These are phyloP conservation scores for Neodontobutis hainanensis DNA, from an alignment of 2,113 vertebrate species.

Conservation along the genomic window DNA sequence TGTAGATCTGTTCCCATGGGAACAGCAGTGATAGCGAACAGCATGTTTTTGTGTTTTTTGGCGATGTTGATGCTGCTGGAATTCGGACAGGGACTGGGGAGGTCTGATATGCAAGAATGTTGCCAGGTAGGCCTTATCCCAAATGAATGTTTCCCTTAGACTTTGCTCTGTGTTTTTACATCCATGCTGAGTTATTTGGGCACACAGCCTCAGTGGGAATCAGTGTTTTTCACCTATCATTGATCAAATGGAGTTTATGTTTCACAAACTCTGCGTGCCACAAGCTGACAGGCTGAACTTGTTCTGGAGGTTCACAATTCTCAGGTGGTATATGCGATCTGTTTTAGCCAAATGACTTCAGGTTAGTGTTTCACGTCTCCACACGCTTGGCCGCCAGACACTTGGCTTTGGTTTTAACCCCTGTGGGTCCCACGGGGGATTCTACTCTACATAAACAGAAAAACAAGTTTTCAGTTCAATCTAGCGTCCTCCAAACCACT, in stretches of 20 bases:
- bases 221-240: conserved; percentile 22
- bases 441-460: conserved; percentile 57
- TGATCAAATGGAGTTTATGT: conserved; percentile 43
- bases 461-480: conserved; percentile 34
- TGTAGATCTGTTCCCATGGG: conserved; percentile 74
- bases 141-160: conserved; percentile 51
- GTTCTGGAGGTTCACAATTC: conserved; percentile 64
- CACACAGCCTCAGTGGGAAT: conserved; percentile 35
- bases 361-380: conserved; percentile 71
- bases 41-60: conserved; percentile 76
- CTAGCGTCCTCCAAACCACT: conserved; percentile 39
- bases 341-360: conserved; percentile 62
- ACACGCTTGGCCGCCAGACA: conserved; percentile 47
- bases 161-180: conserved; percentile 43
- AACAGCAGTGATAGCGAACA: conserved; percentile 69
- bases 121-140: conserved; percentile 63
- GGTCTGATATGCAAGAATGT: conserved; percentile 67
- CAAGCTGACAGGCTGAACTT: conserved; percentile 71
- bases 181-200: conserved; percentile 39
- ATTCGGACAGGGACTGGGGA: conserved; percentile 64
- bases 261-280: conserved; percentile 44
- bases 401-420: conserved; percentile 64
- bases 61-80: conserved; percentile 62
- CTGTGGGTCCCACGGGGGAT: conserved; percentile 50
- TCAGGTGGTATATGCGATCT: conserved; percentile 57